Conservation (phyloP, 2,888 invertebrate genomes). For the Octodonta nipae region DNA sequence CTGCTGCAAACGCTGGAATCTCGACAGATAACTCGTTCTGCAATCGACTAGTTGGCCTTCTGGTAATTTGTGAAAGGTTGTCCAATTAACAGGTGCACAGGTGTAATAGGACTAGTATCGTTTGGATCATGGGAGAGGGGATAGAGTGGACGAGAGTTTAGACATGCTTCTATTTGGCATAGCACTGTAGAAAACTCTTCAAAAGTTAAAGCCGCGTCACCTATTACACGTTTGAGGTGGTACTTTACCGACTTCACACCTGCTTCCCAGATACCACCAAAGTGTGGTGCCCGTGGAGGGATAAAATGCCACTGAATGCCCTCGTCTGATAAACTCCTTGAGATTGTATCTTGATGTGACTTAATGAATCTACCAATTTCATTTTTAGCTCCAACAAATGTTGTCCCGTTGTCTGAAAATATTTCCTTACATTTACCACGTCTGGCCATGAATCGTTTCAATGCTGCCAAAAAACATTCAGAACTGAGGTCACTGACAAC, state of each 20-base stretch:
- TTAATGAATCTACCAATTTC: constrained; percentile 7
- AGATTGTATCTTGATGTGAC: constrained; percentile 3
- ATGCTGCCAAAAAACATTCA: constrained; percentile 15
- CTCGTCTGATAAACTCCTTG: constrained; percentile 2
- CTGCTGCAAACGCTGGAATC: too few relatives aligned
- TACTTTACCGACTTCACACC: constrained; percentile 8
- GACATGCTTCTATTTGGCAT: constrained; percentile 16
- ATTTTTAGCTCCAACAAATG: constrained; percentile 12
- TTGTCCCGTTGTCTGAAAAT: constrained; percentile 18
- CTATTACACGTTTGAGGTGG: constrained; percentile 13
- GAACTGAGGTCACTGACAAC: constrained; percentile 15
- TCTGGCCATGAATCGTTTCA: constrained; percentile 17
- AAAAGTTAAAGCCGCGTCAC: constrained; percentile 14
- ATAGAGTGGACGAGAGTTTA: constrained; percentile 21
- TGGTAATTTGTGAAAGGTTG: too few relatives aligned
- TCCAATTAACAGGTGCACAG: too few relatives aligned
- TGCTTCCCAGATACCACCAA: constrained; percentile 14
- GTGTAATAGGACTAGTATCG: constrained; percentile 11
- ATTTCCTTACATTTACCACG: constrained; percentile 15
- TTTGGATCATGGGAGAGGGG: constrained; percentile 11
- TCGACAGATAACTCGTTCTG: too few relatives aligned
- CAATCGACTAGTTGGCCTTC: too few relatives aligned
- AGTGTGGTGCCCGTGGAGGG: constrained; percentile 11
- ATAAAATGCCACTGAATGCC: constrained; percentile 11
- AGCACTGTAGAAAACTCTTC: constrained; percentile 19